Evolutionary conservation across 2,113 vertebrate species (phyloP).

Genomic region (Orthonyx spaldingii): DNA sequence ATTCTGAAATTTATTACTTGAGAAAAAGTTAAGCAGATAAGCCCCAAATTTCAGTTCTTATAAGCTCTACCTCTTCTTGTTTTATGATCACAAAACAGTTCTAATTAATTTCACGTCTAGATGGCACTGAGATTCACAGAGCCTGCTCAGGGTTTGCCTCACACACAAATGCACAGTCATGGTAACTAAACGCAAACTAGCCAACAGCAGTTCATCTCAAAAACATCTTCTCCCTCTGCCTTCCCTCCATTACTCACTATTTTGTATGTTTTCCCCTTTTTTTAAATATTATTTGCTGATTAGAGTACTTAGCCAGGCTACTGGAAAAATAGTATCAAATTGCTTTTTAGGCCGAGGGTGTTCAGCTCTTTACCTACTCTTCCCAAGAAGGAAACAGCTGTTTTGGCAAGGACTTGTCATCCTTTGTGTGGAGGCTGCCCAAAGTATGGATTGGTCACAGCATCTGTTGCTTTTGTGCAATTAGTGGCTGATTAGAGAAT

Average conservation of each 20-base stretch:
- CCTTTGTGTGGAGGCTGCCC: rapidly evolving
- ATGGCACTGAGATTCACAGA: background rate
- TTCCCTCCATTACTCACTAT: background rate
- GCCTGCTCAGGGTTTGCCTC: background rate
- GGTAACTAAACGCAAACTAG: background rate
- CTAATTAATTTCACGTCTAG: background rate
- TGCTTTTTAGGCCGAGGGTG: background rate
- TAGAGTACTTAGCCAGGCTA: background rate
- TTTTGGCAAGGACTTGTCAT: background rate
- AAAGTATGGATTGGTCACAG: background rate
- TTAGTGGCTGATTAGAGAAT: background rate
- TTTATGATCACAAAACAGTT: background rate
- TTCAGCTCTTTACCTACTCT: background rate
- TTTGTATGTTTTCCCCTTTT: background rate
- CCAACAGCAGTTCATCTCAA: background rate
- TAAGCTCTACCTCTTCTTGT: background rate
- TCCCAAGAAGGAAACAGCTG: background rate
- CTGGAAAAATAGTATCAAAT: background rate
- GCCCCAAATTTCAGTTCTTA: background rate
- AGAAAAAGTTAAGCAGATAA: background rate
- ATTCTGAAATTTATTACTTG: background rate
- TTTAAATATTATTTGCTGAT: background rate
- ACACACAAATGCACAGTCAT: too few species aligned
- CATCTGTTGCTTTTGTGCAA: background rate
- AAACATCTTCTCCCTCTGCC: background rate